A percentile compares a stretch with the other conserved stretches of the same genome.
These are phyloP conservation scores for Chalcosyrphus nemorum DNA, from an alignment of 2,888 invertebrate species.

Conservation along the genomic window DNA sequence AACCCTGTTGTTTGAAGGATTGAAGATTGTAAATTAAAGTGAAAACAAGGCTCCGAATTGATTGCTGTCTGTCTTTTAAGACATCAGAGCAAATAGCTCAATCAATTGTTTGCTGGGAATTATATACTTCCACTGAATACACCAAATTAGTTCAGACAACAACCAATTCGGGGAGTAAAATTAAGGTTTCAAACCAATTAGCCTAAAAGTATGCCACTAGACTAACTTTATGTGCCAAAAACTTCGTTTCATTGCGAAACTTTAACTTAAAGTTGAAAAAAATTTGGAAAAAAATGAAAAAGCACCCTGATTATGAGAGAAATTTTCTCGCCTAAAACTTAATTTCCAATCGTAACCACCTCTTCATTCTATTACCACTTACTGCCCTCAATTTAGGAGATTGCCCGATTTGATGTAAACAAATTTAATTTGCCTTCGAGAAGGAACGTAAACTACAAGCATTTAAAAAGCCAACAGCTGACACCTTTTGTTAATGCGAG, in stretches of 20 bases:
- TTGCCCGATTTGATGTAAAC: conserved; percentile 22
- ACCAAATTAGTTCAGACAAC: too few relatives aligned
- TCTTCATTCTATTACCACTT: background rate
- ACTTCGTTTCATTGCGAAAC: too few relatives aligned
- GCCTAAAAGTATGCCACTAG: too few relatives aligned
- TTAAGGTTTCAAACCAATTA: too few relatives aligned
- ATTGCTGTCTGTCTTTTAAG: too few relatives aligned
- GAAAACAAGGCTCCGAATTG: background rate
- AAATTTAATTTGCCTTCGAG: conserved; percentile 31
- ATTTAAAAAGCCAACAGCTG: conserved; percentile 54
- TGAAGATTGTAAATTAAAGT: background rate
- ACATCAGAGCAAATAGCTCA: too few relatives aligned
- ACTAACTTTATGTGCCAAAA: too few relatives aligned
- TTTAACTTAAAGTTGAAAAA: background rate
- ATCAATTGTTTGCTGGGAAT: too few relatives aligned
- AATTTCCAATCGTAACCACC: background rate
- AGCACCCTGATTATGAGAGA: conserved; percentile 28
- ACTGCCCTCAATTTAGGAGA: background rate
- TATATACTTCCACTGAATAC: too few relatives aligned
- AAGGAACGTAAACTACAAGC: conserved; percentile 10
- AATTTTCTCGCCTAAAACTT: conserved; percentile 16
- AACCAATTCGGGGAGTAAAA: too few relatives aligned
- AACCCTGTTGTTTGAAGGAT: background rate
- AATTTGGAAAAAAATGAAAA: background rate
- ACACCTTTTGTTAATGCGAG: conserved; percentile 57